Evolutionary conservation across 1,140 invertebrate genomes (phyloP), one percentile per base, ranked within the genome.

Genomic region (Ptiloglossa arizonensis): DNA sequence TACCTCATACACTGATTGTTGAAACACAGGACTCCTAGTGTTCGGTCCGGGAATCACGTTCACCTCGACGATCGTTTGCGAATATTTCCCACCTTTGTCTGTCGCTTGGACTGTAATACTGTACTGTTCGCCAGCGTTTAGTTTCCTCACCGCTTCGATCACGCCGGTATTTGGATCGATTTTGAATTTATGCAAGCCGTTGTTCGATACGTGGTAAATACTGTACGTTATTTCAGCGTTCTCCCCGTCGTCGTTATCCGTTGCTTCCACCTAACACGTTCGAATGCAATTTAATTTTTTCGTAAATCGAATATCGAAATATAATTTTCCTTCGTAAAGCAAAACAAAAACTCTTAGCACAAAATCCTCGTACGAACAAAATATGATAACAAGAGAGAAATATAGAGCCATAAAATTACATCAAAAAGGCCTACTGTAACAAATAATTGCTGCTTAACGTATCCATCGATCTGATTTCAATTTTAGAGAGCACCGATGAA

Each of bases 181-280:
- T 83, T 94, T 95, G 87, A 98, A 98, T 89, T 97, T 97, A 64
- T 95, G 96, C 46, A 94, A 93, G 1, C 97, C 97, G 89, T 97
- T 97, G 89, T 98, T 98, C 48, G 97, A 97, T 5, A 98, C 96
- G 90, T 98, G 97, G 88, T 97, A 96, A 74, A 98, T 96, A 75
- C 94, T 95, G 92, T 97, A 98, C 8, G 94, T 95, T 62, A 98
- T 94, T 59, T 95, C 94, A 1, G 97, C 96, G 90, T 97, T 97
- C 73, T 96, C 95, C 50, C 96, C 97, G 83, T 96, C 95, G 88
- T 98, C 97, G 83, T 97, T 97, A 87, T 98, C 97, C 4, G 94
- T 95, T 0, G 97, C 97, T 85, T 95, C 93, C 52, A 98, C 94
- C 94, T 95, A 77, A 11, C 71, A 62, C 19, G 63, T 41, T 60